Conservation (phyloP, 1,140 invertebrate species). For the Nasonia vitripennis region DNA sequence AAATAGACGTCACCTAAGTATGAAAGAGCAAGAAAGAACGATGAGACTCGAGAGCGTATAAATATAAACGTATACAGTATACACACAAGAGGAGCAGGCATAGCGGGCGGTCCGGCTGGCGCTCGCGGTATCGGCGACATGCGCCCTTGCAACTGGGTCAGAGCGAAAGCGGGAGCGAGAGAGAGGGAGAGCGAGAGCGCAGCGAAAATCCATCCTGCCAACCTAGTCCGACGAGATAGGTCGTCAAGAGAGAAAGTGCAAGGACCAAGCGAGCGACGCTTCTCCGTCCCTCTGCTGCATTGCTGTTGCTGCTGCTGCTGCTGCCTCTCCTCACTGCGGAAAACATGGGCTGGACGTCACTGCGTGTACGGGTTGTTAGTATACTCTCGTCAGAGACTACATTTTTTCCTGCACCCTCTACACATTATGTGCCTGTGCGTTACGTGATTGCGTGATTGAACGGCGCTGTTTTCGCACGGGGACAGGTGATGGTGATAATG, state of each 20-base stretch:
- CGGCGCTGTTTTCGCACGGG: too few species aligned
- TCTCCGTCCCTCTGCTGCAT: slow-evolving; percentile 54
- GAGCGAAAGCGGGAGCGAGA: slow-evolving; percentile 48
- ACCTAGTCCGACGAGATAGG: slow-evolving; percentile 65
- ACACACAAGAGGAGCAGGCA: background rate
- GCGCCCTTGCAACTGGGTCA: slow-evolving; percentile 71
- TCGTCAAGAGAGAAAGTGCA: slow-evolving; percentile 63
- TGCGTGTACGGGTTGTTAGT: slow-evolving; percentile 72
- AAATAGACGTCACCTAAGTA: background rate
- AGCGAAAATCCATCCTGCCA: slow-evolving; percentile 65
- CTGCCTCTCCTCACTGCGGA: slow-evolving; percentile 60
- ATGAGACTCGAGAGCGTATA: background rate
- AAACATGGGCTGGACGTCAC: slow-evolving; percentile 72
- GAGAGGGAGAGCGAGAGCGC: slow-evolving; percentile 24
- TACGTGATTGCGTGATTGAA: too few species aligned
- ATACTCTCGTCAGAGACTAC: slow-evolving; percentile 41
- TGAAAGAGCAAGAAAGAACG: slow-evolving; percentile 22
- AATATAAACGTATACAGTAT: slow-evolving; percentile 1
- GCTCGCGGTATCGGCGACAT: slow-evolving; percentile 57
- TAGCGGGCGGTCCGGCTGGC: background rate
- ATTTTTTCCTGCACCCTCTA: background rate
- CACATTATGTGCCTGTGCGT: too few species aligned
- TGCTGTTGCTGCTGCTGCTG: slow-evolving; percentile 55
- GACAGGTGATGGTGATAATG: too few species aligned
- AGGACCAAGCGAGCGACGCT: slow-evolving; percentile 52